These are phyloP conservation scores for Cryptocephalus primarius DNA, from an alignment of 2,888 invertebrate species.

Conservation along the genomic window DNA sequence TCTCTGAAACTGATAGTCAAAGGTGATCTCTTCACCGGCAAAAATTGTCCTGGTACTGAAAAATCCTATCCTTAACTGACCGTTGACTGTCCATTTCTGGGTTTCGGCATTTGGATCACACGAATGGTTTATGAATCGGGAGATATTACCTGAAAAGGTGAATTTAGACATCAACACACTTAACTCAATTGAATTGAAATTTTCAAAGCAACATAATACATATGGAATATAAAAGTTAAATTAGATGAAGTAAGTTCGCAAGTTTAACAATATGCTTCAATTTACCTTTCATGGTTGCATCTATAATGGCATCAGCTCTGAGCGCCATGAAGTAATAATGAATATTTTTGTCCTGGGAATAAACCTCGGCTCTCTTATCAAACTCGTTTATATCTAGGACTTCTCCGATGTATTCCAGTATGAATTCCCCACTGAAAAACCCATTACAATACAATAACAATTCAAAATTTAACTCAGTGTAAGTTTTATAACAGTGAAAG, in stretches of 20 bases:
- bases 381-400: conserved; percentile 87
- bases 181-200: no score
- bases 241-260: background rate
- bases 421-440: conserved; percentile 71
- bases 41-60: conserved; percentile 78
- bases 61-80: conserved; percentile 91
- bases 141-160: conserved; percentile 65
- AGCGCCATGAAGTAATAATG: conserved; percentile 98
- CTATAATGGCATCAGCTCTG: conserved; percentile 86
- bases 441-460: no score
- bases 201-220: no score
- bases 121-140: conserved; percentile 97
- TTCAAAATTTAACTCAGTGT: no score
- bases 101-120: conserved; percentile 98
- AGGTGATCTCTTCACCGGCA: conserved; percentile 91
- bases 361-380: conserved; percentile 74
- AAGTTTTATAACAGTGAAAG: no score
- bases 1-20: conserved; percentile 96
- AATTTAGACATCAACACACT: background rate
- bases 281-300: conserved; percentile 79
- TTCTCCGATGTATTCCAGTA: conserved; percentile 98
- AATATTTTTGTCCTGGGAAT: conserved; percentile 78
- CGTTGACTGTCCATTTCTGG: conserved; percentile 94
- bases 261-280: background rate
- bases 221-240: no score